Base-by-base conservation (phyloP, 2,113 vertebrate genomes). In the Oreochromis niloticus region DNA sequence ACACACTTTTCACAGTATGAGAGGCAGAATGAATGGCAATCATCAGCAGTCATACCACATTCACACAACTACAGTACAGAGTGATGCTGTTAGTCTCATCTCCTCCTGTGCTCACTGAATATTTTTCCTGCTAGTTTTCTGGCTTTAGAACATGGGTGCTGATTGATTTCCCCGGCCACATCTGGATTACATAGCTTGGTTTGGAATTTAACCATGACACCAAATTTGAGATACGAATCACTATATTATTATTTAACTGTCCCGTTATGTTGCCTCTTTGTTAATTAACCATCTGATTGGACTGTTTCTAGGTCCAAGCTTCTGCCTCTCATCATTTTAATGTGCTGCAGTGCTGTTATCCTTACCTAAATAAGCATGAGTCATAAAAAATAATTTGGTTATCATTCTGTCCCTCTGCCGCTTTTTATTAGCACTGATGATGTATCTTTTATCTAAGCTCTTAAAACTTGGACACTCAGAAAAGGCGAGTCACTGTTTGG, bases 1-100 rank as follows among this genome's bases (percentile, higher is more conserved):
- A 92, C 66, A 90, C 84, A 71, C 82, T 89, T 90, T 81, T 82
- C 84, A 59, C 82, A 84, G 48, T 85, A 19, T 79, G 73, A 84
- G 68, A 75, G 52, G 82, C 50, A 90, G 63, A 78, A 87, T 92
- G 80, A 87, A 85, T 39, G 54, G 43, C 63, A 82, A 57, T 83
- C 81, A 89, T 57, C 63, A 43, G 75, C 9, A 63, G 71, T 59
- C 43, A 7, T 22, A 39, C 46, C 52, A 9, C 81, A 82, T 83
- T 81, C 82, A 50, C 83, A 43, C 50, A 43, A 59, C 66, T 27
- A 32, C 24, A 66, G n/a, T 12, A 66, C 71, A 79, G 27, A 63
- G 17, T 81, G 55, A 34, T 30, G 36, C 46, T 54, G 17, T 50
- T 57, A 24, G 80, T 78, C 2, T 83, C 41, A n/a, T 84, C 36